A percentile compares a stretch with the other conserved stretches of the same genome.
Conservation (phyloP, 2,888 invertebrate species). For the Chironomus tentans region DNA sequence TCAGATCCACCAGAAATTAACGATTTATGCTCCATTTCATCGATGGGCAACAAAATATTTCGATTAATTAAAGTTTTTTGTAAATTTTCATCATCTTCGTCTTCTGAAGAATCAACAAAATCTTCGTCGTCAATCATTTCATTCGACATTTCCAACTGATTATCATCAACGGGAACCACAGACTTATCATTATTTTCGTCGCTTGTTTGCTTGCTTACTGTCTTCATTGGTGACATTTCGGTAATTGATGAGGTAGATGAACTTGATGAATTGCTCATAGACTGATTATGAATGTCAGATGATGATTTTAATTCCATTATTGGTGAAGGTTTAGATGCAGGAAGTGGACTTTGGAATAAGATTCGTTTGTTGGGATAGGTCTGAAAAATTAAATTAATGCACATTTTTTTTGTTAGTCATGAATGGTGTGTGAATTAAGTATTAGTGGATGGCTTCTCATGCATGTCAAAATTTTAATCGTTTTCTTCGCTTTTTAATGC, state of each 20-base stretch:
- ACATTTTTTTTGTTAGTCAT: not conserved
- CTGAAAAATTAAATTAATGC: not conserved
- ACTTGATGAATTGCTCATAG: not conserved
- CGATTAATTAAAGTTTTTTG: conserved; percentile 41
- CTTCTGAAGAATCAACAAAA: conserved; percentile 4
- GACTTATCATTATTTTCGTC: not conserved
- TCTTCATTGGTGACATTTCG: not conserved
- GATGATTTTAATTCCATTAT: not conserved
- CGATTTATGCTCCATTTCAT: conserved; percentile 21
- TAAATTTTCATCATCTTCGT: conserved; percentile 28
- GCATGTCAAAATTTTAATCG: not conserved
- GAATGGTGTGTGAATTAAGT: not conserved
- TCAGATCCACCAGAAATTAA: not conserved
- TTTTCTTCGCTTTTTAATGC: not conserved
- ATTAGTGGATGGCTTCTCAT: too few relatives aligned
- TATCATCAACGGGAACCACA: not conserved
- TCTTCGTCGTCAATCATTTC: conserved; percentile 23
- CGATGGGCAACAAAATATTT: conserved; percentile 28
- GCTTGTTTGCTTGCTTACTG: not conserved
- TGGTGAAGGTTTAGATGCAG: not conserved
- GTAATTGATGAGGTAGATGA: not conserved
- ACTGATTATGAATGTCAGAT: not conserved
- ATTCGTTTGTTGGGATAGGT: conserved; percentile 7
- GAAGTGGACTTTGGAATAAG: conserved; percentile 12
- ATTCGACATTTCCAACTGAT: conserved; percentile 1